These are phyloP conservation scores for Hemiscyllium ocellatum DNA, from an alignment of 2,113 vertebrate species.

Conservation along the genomic window DNA sequence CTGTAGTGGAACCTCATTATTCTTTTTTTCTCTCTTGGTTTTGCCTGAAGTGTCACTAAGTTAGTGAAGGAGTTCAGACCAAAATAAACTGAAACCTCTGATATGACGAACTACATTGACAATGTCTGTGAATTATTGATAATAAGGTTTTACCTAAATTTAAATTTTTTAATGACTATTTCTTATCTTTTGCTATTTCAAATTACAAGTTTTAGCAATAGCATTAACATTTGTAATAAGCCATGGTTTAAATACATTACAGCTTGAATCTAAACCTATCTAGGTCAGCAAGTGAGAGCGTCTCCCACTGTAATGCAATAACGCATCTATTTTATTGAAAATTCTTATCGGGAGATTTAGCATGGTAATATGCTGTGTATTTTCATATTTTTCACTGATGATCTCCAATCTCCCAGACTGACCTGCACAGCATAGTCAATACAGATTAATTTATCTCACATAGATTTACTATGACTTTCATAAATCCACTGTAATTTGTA, in stretches of 20 bases:
- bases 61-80: not conserved
- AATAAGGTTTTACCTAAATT: not conserved
- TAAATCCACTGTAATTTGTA: slow-evolving; percentile 68
- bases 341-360: slow-evolving; percentile 74
- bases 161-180: not conserved
- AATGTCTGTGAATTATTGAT: not conserved
- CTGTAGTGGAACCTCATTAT: not conserved
- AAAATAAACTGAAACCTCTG: not conserved
- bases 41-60: slow-evolving; percentile 8
- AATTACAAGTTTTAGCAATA: slow-evolving; percentile 29
- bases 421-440: slow-evolving; percentile 57
- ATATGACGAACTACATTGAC: not conserved
- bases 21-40: not conserved
- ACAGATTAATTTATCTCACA: slow-evolving; percentile 66
- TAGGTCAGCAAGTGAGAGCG: slow-evolving; percentile 13
- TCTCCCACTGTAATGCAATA: not conserved
- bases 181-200: slow-evolving; percentile 29
- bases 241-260: slow-evolving; percentile 27
- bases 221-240: slow-evolving; percentile 36
- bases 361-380: slow-evolving; percentile 70
- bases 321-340: slow-evolving; percentile 67
- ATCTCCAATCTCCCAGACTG: slow-evolving; percentile 65
- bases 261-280: slow-evolving; percentile 9
- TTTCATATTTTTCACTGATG: slow-evolving; percentile 74
- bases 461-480: slow-evolving; percentile 60